Conservation (phyloP, 2,888 invertebrate species). For the Tribolium freemani region DNA sequence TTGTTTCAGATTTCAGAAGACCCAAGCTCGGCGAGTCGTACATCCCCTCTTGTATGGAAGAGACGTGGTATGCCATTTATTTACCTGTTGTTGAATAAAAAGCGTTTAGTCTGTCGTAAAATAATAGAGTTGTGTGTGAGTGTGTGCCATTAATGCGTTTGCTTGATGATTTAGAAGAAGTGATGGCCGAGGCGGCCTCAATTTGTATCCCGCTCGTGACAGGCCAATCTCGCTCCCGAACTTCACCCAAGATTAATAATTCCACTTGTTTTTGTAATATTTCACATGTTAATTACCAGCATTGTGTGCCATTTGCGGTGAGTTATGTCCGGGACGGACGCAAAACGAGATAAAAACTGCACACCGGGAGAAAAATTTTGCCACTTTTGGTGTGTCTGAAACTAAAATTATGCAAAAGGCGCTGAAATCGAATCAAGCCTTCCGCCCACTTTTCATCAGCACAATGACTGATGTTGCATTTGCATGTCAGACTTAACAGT, state of each 20-base stretch:
- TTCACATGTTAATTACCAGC: constrained; percentile 66
- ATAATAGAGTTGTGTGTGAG: constrained; percentile 29
- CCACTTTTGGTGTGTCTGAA: too few relatives aligned
- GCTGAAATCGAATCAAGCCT: constrained; percentile 8
- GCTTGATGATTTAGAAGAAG: constrained; percentile 63
- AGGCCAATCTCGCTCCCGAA: constrained; percentile 67
- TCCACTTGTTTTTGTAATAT: constrained; percentile 67
- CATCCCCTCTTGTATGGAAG: neutral
- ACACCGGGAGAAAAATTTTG: neutral
- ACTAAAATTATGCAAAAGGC: neutral
- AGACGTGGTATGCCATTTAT: neutral
- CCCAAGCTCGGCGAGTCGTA: neutral
- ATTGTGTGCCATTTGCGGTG: constrained; percentile 58
- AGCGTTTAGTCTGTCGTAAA: constrained; percentile 29
- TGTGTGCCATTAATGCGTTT: constrained; percentile 55
- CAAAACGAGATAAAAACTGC: neutral
- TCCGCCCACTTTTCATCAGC: constrained; percentile 54
- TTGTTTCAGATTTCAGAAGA: neutral
- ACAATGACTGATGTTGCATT: constrained; percentile 54
- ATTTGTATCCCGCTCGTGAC: constrained; percentile 65
- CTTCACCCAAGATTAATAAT: constrained; percentile 66
- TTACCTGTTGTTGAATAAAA: constrained; percentile 17
- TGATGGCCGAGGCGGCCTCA: constrained; percentile 60
- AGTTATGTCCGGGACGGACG: constrained; percentile 48
- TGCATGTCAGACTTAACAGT: constrained; percentile 52